Evolutionary conservation across 2,888 invertebrate species (phyloP).

Genomic region (Microctonus brassicae): DNA sequence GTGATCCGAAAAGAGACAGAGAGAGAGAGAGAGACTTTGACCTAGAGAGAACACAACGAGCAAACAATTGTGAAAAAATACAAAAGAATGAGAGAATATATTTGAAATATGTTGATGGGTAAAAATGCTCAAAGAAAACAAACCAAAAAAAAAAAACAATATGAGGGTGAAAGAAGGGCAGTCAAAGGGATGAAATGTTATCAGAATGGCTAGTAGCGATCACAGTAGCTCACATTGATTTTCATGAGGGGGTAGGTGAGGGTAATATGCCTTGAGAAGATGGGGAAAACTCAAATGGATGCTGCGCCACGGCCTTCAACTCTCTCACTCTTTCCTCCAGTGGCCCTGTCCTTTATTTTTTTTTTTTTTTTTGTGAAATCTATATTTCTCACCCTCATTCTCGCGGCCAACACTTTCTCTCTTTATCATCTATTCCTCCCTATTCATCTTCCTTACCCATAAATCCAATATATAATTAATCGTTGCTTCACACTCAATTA

Average conservation of each 20-base stretch:
- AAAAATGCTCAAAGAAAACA: background rate
- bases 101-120: background rate
- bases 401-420: slow-evolving; percentile 19
- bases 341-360: slow-evolving; percentile 36
- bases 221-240: slow-evolving; percentile 59
- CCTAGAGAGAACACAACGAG: background rate
- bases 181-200: slow-evolving; percentile 49
- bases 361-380: slow-evolving; percentile 6
- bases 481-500: slow-evolving; percentile 6
- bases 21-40: background rate
- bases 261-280: slow-evolving; percentile 51
- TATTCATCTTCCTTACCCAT: slow-evolving; percentile 35
- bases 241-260: slow-evolving; percentile 51
- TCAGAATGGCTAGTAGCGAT: slow-evolving; percentile 59
- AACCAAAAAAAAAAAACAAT: slow-evolving; percentile 4
- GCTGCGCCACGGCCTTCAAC: slow-evolving; percentile 52
- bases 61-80: background rate
- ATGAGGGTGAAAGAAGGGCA: slow-evolving; percentile 17
- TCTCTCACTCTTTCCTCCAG: slow-evolving; percentile 48
- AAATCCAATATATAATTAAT: slow-evolving; percentile 18
- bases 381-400: slow-evolving; percentile 12
- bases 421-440: slow-evolving; percentile 27
- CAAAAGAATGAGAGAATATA: background rate
- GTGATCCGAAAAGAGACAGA: too few species aligned
- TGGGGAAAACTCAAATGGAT: slow-evolving; percentile 52